Conservation (phyloP, 1,140 invertebrate genomes). For the Microplitis mediator region DNA sequence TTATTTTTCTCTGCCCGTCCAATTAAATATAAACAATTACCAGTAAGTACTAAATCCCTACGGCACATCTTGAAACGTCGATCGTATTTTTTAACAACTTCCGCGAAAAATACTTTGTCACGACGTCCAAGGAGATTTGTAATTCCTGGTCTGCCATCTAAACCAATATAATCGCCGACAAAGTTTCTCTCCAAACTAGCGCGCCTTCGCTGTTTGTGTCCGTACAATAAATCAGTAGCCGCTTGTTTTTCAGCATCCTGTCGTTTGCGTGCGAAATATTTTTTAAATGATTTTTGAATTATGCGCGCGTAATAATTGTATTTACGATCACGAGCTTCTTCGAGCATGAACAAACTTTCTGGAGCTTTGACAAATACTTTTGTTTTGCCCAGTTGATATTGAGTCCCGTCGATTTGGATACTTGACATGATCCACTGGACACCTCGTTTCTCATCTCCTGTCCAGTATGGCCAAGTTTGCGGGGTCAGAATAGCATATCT, state of each 20-base stretch:
- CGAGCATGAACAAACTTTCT: constrained; percentile 76
- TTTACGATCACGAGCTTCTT: constrained; percentile 75
- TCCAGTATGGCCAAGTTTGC: constrained; percentile 73
- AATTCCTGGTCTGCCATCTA: constrained; percentile 69
- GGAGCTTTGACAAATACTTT: constrained; percentile 82
- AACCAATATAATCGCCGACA: constrained; percentile 77
- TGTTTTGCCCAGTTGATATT: constrained; percentile 74
- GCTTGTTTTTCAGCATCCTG: constrained; percentile 69
- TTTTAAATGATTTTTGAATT: constrained; percentile 76
- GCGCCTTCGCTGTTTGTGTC: constrained; percentile 72
- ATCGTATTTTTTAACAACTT: constrained; percentile 75
- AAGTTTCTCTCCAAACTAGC: constrained; percentile 76
- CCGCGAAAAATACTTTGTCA: constrained; percentile 75
- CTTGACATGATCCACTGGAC: constrained; percentile 68
- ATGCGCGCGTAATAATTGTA: constrained; percentile 74
- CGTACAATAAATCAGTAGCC: constrained; percentile 68
- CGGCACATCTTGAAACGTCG: constrained; percentile 71
- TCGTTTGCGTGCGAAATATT: constrained; percentile 71
- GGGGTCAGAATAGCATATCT: constrained; percentile 75
- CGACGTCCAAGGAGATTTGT: constrained; percentile 68
- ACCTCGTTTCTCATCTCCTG: constrained; percentile 67
- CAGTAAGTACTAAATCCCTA: constrained; percentile 73
- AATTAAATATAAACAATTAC: constrained; percentile 68
- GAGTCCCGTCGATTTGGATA: constrained; percentile 69
- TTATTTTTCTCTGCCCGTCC: constrained; percentile 64